These are phyloP conservation scores for Botia kubotai DNA, from an alignment of 2,797 vertebrate species.

Conservation along the genomic window DNA sequence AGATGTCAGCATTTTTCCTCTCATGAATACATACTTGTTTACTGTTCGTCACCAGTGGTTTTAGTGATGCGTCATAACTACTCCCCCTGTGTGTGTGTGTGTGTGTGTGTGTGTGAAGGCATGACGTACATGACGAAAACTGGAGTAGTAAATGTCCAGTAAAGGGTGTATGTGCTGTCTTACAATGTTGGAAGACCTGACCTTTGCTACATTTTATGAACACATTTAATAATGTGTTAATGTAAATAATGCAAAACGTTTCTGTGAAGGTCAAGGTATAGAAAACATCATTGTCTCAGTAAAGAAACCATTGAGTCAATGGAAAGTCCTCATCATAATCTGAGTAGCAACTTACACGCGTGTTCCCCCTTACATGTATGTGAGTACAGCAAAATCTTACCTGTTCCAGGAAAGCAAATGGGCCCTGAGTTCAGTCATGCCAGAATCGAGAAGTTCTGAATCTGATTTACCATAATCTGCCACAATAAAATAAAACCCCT, in stretches of 20 bases:
- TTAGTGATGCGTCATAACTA: neutral
- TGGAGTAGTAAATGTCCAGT: neutral
- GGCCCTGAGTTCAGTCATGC: neutral
- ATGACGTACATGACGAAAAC: too few species aligned
- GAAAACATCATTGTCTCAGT: neutral
- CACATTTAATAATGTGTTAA: too few species aligned
- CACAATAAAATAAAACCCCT: neutral
- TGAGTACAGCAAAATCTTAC: neutral
- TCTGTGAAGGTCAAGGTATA: neutral
- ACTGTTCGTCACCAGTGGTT: neutral
- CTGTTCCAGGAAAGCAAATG: neutral
- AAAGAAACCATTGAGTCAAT: neutral
- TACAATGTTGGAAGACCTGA: neutral
- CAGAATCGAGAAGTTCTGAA: neutral
- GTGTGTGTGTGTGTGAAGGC: too few species aligned
- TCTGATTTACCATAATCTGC: neutral
- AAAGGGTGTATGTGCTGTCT: neutral
- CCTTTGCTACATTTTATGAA: neutral
- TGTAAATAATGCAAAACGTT: neutral
- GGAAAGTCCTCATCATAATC: neutral
- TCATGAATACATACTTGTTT: constrained; percentile 7
- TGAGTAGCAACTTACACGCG: neutral
- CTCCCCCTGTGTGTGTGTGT: neutral
- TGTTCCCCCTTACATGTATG: too few species aligned
- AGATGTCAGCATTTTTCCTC: constrained; percentile 31